phyloP scores from a whole-genome alignment of 2,888 invertebrate genomes.

The Eristalinus sepulchralis region DNA sequence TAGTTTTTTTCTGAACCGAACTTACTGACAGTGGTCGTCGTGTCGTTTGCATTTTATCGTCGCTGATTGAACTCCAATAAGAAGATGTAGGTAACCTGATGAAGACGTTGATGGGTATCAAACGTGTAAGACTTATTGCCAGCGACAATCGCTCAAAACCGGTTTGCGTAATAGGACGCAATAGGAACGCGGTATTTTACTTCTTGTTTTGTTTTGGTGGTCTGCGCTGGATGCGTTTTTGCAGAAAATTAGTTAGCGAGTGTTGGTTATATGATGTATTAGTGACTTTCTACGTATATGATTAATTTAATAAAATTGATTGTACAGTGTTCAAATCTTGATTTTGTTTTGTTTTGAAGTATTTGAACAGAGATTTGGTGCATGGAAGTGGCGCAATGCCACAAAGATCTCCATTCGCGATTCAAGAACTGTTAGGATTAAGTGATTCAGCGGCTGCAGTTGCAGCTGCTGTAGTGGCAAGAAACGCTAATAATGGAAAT shows the following conservation, averaged over 20 bases:
- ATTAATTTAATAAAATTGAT: not conserved
- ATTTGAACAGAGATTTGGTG: not conserved
- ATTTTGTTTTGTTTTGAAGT: not conserved
- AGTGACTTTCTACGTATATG: not conserved
- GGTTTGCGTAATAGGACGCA: slow-evolving; percentile 73
- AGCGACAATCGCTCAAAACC: slow-evolving; percentile 73
- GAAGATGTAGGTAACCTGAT: slow-evolving; percentile 55
- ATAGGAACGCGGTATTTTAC: slow-evolving; percentile 52
- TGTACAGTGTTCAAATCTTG: not conserved
- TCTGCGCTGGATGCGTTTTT: not conserved
- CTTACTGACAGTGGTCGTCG: slow-evolving; percentile 57
- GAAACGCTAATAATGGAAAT: slow-evolving; percentile 39
- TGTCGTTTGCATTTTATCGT: slow-evolving; percentile 47
- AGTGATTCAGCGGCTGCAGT: slow-evolving; percentile 74
- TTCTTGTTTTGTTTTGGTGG: not conserved
- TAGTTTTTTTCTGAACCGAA: slow-evolving; percentile 20
- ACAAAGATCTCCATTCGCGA: slow-evolving; percentile 81
- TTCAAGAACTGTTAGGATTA: slow-evolving; percentile 80
- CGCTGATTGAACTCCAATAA: slow-evolving; percentile 66
- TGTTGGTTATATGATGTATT: not conserved
- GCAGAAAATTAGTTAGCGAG: not conserved
- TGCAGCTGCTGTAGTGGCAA: slow-evolving; percentile 74
- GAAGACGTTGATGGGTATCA: slow-evolving; percentile 70
- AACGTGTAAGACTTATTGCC: slow-evolving; percentile 61
- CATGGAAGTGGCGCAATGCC: slow-evolving; percentile 76